A percentile compares a stretch with the other conserved stretches of the same genome.
phyloP scores from a whole-genome alignment of 2,797 vertebrate species.

The Champsocephalus gunnari region DNA sequence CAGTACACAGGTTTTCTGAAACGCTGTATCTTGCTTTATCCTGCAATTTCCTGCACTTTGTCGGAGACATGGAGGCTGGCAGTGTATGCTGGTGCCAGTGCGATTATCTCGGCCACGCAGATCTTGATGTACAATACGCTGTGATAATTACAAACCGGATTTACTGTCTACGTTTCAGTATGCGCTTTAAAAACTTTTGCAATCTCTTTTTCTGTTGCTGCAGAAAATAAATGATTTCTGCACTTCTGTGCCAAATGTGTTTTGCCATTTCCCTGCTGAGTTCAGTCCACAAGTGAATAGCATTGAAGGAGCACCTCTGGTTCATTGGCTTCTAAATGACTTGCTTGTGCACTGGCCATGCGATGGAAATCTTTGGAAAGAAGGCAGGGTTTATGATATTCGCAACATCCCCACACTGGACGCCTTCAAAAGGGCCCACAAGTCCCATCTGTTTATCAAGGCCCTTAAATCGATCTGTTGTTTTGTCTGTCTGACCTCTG shows the following conservation, averaged over 20 bases:
- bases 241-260: background rate
- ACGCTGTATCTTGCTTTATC: background rate
- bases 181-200: background rate
- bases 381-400: background rate
- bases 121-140: background rate
- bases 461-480: no score
- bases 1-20: background rate
- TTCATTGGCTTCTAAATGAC: slow-evolving; percentile 23
- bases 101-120: background rate
- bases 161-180: background rate
- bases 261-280: background rate
- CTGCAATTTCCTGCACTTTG: slow-evolving; percentile 4
- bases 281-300: background rate
- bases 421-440: no score
- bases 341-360: background rate
- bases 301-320: slow-evolving; percentile 1
- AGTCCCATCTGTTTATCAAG: no score
- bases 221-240: background rate
- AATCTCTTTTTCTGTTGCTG: background rate
- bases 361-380: slow-evolving; percentile 7
- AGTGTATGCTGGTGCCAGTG: background rate
- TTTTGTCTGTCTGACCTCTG: no score
- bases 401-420: no score
- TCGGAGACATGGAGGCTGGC: background rate
- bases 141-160: background rate